Conservation (phyloP, 2,113 vertebrate genomes). For the Corythoichthys haematopterus region DNA sequence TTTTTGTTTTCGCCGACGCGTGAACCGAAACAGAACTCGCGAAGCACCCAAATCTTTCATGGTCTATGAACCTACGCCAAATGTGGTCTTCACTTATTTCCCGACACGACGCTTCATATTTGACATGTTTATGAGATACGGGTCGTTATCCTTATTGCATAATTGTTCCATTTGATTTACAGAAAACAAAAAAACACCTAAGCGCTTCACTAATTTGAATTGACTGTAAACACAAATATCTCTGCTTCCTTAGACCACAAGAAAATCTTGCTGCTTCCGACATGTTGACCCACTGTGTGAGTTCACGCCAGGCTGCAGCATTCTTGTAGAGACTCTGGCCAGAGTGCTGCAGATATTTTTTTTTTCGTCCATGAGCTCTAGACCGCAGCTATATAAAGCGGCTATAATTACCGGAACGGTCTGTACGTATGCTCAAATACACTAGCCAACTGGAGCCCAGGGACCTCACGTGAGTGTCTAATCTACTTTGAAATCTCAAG, state of each 20-base stretch:
- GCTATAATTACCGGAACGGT: conserved; percentile 61
- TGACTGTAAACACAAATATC: too few species aligned
- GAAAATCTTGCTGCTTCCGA: too few species aligned
- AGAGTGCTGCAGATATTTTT: conserved; percentile 49
- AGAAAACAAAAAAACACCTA: too few species aligned
- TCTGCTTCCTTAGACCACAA: too few species aligned
- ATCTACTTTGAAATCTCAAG: too few species aligned
- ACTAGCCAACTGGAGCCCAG: conserved; percentile 1
- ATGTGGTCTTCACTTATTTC: too few species aligned
- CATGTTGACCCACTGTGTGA: conserved; percentile 2
- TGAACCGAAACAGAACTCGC: conserved; percentile 1
- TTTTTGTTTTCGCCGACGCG: conserved; percentile 23
- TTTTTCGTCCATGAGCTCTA: conserved; percentile 28
- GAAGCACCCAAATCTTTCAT: conserved; percentile 2
- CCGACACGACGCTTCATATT: too few species aligned
- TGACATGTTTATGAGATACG: too few species aligned
- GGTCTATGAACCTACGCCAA: too few species aligned
- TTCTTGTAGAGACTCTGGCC: conserved; percentile 17
- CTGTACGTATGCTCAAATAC: conserved; percentile 32
- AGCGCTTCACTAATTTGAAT: too few species aligned
- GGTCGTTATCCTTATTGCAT: too few species aligned
- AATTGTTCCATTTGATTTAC: too few species aligned
- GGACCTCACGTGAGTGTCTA: background rate
- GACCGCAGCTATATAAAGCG: conserved; percentile 68
- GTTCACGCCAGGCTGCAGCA: conserved; percentile 20